A percentile compares a stretch with the other conserved stretches of the same genome.
Conservation (phyloP, 2,113 vertebrate species). For the Rhea pennata region DNA sequence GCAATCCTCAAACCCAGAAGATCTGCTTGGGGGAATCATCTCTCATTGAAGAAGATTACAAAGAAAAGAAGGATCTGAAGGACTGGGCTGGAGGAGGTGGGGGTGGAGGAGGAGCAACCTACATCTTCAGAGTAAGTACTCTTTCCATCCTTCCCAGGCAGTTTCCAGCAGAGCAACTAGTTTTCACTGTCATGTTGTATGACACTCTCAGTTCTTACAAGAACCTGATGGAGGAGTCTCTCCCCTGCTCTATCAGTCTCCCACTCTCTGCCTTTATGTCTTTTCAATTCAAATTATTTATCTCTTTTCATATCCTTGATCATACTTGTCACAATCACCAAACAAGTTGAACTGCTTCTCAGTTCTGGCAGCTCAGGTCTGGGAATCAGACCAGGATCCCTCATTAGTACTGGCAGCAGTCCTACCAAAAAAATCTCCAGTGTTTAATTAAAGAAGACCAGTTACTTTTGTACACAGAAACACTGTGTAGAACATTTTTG, state of each 20-base stretch:
- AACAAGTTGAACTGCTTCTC: background rate
- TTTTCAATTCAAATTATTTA: background rate
- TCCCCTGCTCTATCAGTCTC: background rate
- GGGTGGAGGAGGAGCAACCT: conserved; percentile 89
- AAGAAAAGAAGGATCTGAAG: conserved; percentile 45
- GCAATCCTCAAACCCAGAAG: conserved; percentile 81
- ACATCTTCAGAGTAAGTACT: conserved; percentile 83
- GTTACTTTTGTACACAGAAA: background rate
- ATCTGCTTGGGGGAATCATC: conserved; percentile 89
- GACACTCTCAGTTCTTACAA: background rate
- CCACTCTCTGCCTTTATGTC: background rate
- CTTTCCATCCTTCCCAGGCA: background rate
- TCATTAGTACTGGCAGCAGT: background rate
- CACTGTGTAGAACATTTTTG: background rate
- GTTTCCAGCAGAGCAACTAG: background rate
- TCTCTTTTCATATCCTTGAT: background rate
- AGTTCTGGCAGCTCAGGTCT: background rate
- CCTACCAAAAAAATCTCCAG: background rate
- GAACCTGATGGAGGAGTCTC: background rate
- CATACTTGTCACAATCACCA: background rate
- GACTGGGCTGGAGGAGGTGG: conserved; percentile 90
- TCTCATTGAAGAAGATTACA: conserved; percentile 83
- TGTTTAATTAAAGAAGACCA: background rate
- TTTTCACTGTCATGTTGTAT: background rate
- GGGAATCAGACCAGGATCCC: background rate